These are phyloP conservation scores for Ceratina australensis DNA, from an alignment of 1,140 invertebrate genomes.

Conservation along the genomic window DNA sequence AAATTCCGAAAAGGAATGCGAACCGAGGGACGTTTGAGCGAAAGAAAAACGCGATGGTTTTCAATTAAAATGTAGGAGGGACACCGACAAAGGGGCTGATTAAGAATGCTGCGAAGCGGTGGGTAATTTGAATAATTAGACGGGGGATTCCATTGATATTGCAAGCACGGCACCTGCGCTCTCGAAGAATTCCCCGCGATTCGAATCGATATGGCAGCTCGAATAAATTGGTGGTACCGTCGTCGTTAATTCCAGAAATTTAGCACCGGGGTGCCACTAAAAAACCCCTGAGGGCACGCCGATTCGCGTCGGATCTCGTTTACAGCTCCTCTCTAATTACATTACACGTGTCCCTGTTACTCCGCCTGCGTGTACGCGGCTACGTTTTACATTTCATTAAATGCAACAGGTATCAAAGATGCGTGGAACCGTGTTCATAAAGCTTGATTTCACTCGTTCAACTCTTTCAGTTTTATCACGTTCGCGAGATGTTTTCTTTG, in stretches of 20 bases:
- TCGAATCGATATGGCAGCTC: neutral
- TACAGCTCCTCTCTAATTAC: neutral
- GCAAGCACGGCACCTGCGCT: constrained; percentile 33
- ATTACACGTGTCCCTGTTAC: no score
- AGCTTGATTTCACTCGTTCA: neutral
- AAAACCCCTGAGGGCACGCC: neutral
- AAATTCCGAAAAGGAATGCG: no score
- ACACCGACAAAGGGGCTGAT: neutral
- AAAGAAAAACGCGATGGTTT: neutral
- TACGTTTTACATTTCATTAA: neutral
- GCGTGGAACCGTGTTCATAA: no score
- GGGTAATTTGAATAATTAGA: constrained; percentile 46
- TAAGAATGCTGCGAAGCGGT: constrained; percentile 31
- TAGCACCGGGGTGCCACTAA: constrained; percentile 15
- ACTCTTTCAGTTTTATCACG: constrained; percentile 4
- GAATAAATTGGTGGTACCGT: constrained; percentile 3
- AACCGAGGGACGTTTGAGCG: neutral
- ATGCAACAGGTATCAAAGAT: neutral
- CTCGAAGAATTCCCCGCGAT: constrained; percentile 18
- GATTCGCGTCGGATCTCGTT: neutral
- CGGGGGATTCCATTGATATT: constrained; percentile 41
- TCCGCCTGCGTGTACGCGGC: neutral
- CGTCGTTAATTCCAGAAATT: constrained; percentile 34
- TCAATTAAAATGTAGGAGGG: neutral
- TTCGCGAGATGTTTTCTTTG: constrained; percentile 17